Percentiles rank a stretch among this genome's conserved stretches.
These are phyloP conservation scores for Nomada goodeniana DNA, from an alignment of 2,888 invertebrate genomes.

Conservation along the genomic window DNA sequence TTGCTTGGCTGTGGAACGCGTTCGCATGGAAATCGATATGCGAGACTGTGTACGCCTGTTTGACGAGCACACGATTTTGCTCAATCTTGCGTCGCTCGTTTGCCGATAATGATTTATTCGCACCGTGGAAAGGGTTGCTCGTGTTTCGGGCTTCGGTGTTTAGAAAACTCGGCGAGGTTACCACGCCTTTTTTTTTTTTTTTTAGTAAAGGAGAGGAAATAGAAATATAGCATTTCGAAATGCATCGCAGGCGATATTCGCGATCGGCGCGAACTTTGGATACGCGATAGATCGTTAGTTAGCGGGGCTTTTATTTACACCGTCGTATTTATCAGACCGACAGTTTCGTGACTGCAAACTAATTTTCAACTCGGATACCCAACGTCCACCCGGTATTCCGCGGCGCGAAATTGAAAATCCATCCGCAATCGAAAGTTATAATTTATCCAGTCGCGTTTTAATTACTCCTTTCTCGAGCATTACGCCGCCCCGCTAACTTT, in stretches of 20 bases:
- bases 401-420: slow-evolving; percentile 44
- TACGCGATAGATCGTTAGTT: slow-evolving; percentile 12
- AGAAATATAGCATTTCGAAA: too few species aligned
- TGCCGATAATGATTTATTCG: slow-evolving; percentile 11
- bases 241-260: neutral
- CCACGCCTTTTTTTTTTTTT: too few species aligned
- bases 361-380: slow-evolving; percentile 41
- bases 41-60: neutral
- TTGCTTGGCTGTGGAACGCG: neutral
- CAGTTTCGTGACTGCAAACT: slow-evolving; percentile 30
- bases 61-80: slow-evolving; percentile 1
- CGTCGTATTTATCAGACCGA: slow-evolving; percentile 6
- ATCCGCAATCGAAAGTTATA: slow-evolving; percentile 51
- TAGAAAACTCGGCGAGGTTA: too few species aligned
- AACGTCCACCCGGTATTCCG: neutral
- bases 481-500: slow-evolving; percentile 9
- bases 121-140: too few species aligned
- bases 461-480: slow-evolving; percentile 40
- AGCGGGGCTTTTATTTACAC: slow-evolving; percentile 22
- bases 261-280: neutral
- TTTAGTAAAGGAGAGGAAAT: too few species aligned
- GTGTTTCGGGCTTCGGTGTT: too few species aligned
- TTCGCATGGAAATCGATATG: slow-evolving; percentile 20
- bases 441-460: slow-evolving; percentile 52
- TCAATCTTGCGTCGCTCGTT: neutral